Percentiles rank a stretch among this genome's conserved stretches.
Evolutionary conservation across 1,140 invertebrate genomes (phyloP).

Genomic region (Cyclargus thomasi): DNA sequence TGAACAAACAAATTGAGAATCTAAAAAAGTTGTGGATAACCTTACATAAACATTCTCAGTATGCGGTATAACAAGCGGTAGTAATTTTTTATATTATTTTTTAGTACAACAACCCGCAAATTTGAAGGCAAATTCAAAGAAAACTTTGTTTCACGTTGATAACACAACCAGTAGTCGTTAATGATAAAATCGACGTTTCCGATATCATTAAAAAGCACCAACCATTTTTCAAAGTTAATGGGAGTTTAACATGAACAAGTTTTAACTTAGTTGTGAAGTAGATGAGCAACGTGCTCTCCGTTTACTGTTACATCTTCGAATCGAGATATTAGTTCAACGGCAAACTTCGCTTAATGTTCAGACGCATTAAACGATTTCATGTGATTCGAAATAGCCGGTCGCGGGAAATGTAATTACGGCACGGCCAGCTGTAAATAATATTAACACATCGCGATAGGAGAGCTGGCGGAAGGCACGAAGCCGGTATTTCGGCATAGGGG

Average conservation of each 20-base stretch:
- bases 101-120: too few species aligned
- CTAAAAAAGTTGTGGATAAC: too few species aligned
- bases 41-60: too few species aligned
- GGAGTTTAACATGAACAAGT: not conserved
- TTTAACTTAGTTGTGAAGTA: not conserved
- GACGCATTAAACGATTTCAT: conserved; percentile 26
- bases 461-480: conserved; percentile 59
- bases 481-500: conserved; percentile 51
- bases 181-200: not conserved
- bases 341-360: conserved; percentile 6
- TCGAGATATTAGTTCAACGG: conserved; percentile 10
- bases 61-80: too few species aligned
- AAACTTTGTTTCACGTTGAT: too few species aligned
- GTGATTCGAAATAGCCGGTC: conserved; percentile 25
- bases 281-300: conserved; percentile 1
- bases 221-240: not conserved
- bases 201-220: not conserved
- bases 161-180: too few species aligned
- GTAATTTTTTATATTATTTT: too few species aligned
- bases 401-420: conserved; percentile 30
- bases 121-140: too few species aligned
- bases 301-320: conserved; percentile 14
- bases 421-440: conserved; percentile 62
- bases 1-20: too few species aligned
- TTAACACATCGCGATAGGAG: conserved; percentile 65